Evolutionary conservation across 1,140 invertebrate genomes (phyloP).

Genomic region (Anoplophora glabripennis): DNA sequence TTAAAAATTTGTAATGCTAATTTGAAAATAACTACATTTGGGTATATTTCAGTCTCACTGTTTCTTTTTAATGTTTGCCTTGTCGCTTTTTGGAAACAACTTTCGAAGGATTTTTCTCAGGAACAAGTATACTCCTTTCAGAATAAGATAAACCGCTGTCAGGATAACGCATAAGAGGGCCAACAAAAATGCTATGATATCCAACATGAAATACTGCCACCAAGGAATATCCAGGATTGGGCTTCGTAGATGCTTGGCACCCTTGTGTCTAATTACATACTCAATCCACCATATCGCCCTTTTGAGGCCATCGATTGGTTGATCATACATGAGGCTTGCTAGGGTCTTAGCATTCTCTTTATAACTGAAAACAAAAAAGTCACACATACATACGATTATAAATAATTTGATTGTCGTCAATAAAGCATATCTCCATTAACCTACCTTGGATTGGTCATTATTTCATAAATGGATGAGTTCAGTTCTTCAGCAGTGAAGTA

Average conservation of each 20-base stretch:
- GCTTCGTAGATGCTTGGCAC: slow-evolving; percentile 50
- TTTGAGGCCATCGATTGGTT: slow-evolving; percentile 48
- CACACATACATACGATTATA: no score
- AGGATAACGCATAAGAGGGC: slow-evolving; percentile 1
- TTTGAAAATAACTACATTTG: no score
- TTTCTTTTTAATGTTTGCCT: neutral
- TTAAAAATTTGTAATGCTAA: no score
- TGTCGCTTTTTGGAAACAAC: neutral
- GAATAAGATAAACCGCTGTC: neutral
- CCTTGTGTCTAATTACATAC: slow-evolving; percentile 55
- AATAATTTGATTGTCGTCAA: no score
- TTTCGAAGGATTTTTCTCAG: neutral
- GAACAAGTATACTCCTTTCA: neutral
- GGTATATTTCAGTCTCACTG: no score
- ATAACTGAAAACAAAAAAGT: slow-evolving; percentile 40
- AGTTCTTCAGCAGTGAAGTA: slow-evolving; percentile 21
- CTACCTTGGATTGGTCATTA: slow-evolving; percentile 26
- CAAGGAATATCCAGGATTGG: slow-evolving; percentile 44
- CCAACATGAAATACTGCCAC: slow-evolving; percentile 37
- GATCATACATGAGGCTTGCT: slow-evolving; percentile 46
- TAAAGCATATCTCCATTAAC: neutral
- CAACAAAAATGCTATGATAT: slow-evolving; percentile 28
- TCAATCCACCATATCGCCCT: slow-evolving; percentile 57
- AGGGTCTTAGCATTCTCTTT: slow-evolving; percentile 41
- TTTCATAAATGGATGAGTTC: slow-evolving; percentile 20